phyloP scores from a whole-genome alignment of 2,888 invertebrate species.

The Seira musarum region DNA sequence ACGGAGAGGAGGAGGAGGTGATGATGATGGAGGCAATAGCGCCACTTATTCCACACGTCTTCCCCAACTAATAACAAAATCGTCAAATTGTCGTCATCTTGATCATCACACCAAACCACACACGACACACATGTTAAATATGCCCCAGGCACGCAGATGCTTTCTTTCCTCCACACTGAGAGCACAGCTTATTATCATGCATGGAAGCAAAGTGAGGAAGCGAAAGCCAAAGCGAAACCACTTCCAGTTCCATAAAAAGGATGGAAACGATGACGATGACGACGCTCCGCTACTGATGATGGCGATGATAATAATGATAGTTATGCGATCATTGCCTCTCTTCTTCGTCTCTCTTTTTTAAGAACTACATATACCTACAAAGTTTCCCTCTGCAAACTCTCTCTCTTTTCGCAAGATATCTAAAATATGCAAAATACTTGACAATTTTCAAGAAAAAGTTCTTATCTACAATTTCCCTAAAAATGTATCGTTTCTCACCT shows the following conservation, averaged over 20 bases:
- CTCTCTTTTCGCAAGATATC: neutral
- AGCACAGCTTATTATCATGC: conserved; percentile 16
- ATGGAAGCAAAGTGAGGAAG: conserved; percentile 7
- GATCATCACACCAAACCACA: conserved; percentile 31
- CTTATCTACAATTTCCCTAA: neutral
- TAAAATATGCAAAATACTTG: conserved; percentile 7
- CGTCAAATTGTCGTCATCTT: conserved; percentile 34
- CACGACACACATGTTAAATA: conserved; percentile 21
- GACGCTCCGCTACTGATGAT: neutral
- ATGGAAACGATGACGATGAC: neutral
- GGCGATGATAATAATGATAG: neutral
- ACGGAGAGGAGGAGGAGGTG: neutral
- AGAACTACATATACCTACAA: neutral
- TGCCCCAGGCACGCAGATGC: conserved; percentile 4
- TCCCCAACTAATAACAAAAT: conserved; percentile 36
- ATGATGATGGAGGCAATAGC: conserved; percentile 10
- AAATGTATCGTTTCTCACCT: neutral
- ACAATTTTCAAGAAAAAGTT: conserved; percentile 9
- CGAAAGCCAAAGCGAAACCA: conserved; percentile 13
- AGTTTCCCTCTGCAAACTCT: neutral
- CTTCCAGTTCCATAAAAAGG: neutral
- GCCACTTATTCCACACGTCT: conserved; percentile 36
- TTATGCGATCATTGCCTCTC: neutral
- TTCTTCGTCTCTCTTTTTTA: neutral
- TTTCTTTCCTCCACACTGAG: neutral